Evolutionary conservation across 2,888 invertebrate species (phyloP).

Genomic region (Eulithis prunata): DNA sequence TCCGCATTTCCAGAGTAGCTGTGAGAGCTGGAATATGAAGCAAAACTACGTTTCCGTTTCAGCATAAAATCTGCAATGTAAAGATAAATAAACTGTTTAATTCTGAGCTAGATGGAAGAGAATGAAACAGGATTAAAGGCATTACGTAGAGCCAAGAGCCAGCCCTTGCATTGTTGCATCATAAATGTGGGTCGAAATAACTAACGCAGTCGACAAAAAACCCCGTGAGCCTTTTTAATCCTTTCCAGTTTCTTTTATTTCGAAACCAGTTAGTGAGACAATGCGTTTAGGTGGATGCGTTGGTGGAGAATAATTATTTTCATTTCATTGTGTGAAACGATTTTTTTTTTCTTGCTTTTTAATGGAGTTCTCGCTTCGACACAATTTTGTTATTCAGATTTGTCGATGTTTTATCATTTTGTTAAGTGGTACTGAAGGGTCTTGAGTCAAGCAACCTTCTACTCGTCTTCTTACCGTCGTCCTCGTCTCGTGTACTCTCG

Average conservation of each 20-base stretch:
- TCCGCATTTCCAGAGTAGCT: background rate
- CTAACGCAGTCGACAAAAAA: slow-evolving; percentile 55
- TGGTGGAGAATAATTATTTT: slow-evolving; percentile 9
- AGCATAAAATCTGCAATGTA: slow-evolving; percentile 7
- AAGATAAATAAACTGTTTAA: slow-evolving; percentile 1
- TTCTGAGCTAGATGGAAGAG: background rate
- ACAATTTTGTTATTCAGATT: slow-evolving; percentile 11
- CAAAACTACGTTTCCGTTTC: slow-evolving; percentile 12
- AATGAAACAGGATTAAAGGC: slow-evolving; percentile 17
- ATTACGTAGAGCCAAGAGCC: slow-evolving; percentile 10
- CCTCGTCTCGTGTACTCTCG: too few relatives aligned
- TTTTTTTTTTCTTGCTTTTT: background rate
- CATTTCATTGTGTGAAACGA: background rate
- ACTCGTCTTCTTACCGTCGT: background rate
- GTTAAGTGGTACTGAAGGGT: slow-evolving; percentile 2
- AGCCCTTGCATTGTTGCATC: slow-evolving; percentile 40
- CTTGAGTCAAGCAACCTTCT: slow-evolving; percentile 13
- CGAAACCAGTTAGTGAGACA: slow-evolving; percentile 62
- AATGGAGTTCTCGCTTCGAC: background rate
- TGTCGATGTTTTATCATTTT: slow-evolving; percentile 14
- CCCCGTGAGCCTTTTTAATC: slow-evolving; percentile 53
- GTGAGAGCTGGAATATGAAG: slow-evolving; percentile 8
- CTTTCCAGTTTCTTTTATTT: slow-evolving; percentile 51
- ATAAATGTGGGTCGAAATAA: slow-evolving; percentile 48
- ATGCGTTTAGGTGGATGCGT: slow-evolving; percentile 40